Percentiles rank a stretch among this genome's conserved stretches.
Evolutionary conservation across 2,888 invertebrate species (phyloP).

Genomic region (Hirtodrosophila alboralis): DNA sequence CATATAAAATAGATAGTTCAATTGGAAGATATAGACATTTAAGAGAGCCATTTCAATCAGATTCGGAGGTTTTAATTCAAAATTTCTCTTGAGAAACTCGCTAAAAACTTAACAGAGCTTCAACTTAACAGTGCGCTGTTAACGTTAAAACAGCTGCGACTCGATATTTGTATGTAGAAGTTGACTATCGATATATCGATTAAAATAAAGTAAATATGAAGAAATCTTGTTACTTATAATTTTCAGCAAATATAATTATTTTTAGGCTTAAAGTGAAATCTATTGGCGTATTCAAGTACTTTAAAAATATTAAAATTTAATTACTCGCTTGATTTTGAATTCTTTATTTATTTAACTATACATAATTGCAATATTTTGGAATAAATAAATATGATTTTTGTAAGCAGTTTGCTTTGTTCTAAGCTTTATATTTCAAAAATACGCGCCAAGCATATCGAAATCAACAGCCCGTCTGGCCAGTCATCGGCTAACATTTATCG

Average conservation of each 20-base stretch:
- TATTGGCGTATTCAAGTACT: too few relatives aligned
- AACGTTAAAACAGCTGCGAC: conserved; percentile 12
- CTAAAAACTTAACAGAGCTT: neutral
- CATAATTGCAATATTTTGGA: too few relatives aligned
- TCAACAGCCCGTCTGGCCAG: neutral
- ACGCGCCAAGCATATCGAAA: conserved; percentile 19
- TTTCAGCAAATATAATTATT: too few relatives aligned
- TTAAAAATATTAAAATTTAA: too few relatives aligned
- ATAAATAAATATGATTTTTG: too few relatives aligned
- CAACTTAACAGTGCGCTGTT: conserved; percentile 17
- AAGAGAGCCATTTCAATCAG: conserved; percentile 1
- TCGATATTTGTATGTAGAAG: conserved; percentile 12
- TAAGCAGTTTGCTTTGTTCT: too few relatives aligned
- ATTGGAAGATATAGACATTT: neutral
- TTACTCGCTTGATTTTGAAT: too few relatives aligned
- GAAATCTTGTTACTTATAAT: too few relatives aligned
- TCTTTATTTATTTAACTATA: too few relatives aligned
- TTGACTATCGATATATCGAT: conserved; percentile 11
- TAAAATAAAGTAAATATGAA: neutral
- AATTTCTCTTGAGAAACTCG: conserved; percentile 2
- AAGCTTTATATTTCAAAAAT: neutral
- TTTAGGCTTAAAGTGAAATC: too few relatives aligned
- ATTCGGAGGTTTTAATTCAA: neutral
- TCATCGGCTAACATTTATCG: conserved; percentile 24
- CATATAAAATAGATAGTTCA: conserved; percentile 5